Evolutionary conservation across 2,888 invertebrate genomes (phyloP), one percentile per base, ranked within the genome.

Genomic region (Clostera curtula): DNA sequence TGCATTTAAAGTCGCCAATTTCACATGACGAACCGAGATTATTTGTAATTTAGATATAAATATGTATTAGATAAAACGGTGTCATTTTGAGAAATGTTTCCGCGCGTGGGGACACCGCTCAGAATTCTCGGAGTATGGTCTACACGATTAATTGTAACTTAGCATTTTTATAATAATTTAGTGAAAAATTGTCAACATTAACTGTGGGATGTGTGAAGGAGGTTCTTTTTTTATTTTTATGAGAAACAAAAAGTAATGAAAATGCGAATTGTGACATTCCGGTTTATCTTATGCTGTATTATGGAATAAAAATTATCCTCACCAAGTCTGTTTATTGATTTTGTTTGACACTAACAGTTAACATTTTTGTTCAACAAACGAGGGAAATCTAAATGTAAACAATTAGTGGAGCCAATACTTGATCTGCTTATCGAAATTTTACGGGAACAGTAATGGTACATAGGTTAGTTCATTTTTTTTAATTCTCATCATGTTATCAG

Each of bases 231-330:
- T 77, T 70, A 73, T 74, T 79, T 77, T 77, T 71, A 75, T 70
- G 68, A 58, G 65, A 69, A 74, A 70, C 68, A 56, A 68, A 64
- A 70, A 68, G 65, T 65, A 67, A 68, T 73, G 64, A 69, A 66
- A 68, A 70, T 74, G 68, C 69, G 68, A 73, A 65, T 74, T 82
- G 80, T 80, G 82, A 83, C 83, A 83, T 83, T 83, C 83, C 83
- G 83, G 83, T 82, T 83, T 82, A 79, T 83, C 83, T 82, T 79
- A 69, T 77, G 82, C 83, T 83, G 82, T 83, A 79, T 82, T 82
- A 82, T 80, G 82, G 82, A 83, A 82, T 83, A 82, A 83, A 83
- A 79, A 43, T 49, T 83, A 82, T 82, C 83, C 83, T 82, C 80
- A 83, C 79, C 67, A 75, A 76, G 58, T 60, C 65, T 66, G 70